Evolutionary conservation across 2,888 invertebrate species (phyloP), one percentile per base, ranked within the genome.

Genomic region (Tetropium fuscum): DNA sequence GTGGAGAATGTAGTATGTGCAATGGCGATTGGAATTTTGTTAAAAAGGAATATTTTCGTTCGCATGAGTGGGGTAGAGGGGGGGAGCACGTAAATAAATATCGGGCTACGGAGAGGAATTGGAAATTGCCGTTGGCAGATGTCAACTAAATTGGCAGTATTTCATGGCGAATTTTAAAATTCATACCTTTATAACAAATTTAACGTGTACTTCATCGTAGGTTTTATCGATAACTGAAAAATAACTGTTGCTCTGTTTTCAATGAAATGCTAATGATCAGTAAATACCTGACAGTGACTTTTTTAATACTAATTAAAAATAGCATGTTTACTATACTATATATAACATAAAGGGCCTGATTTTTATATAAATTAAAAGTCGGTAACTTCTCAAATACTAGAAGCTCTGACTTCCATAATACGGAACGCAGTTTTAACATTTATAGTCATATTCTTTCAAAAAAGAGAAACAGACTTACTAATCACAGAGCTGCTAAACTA

Each of bases 1-100:
- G 59, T 51, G 34, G 59, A 56, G 68, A 68, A 68, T 63, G 67
- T 64, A 62, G 64, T 62, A 63, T 63, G 62, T 64, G 62, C 56
- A 64, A 62, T 62, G 60, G 64, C 57, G 64, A 66, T 66, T 60
- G 63, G 64, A 41, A 54, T 63, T 61, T 56, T 53, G 59, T 51
- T 56, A 61, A 63, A 63, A 66, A 63, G 32, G 40, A 45, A 59
- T 59, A 58, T 63, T 66, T 66, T 66, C 61, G 48, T 34, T 60
- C 43, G 57, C 49, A 51, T 57, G 43, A 44, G 6, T 16, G 4
- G n/a, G 16, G 18, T 13, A 40, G 51, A 10, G 13, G 30, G 47
- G n/a, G 15, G 48, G 18, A 1, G 48, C 13, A 27, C 27, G 36
- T 57, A 41, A 60, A 60, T 60, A 60, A 57, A 53, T 57, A 60